Conservation (phyloP, 2,797 vertebrate species). For the Crocidura indochinensis region DNA sequence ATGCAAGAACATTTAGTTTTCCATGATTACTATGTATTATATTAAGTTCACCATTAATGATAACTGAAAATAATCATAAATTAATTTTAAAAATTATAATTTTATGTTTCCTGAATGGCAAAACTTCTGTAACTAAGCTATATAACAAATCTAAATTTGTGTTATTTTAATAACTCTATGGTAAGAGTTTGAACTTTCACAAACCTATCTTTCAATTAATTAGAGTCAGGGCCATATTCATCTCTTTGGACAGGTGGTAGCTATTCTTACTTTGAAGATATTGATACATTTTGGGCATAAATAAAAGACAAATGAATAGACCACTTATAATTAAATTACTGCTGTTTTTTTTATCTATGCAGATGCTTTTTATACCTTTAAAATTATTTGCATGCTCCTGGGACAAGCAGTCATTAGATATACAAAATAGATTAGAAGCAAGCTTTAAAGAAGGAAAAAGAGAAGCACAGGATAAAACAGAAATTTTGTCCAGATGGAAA, state of each 20-base stretch:
- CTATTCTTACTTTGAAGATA: conserved; percentile 71
- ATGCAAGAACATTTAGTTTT: conserved; percentile 10
- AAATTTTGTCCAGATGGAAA: conserved; percentile 75
- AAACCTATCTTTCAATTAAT: conserved; percentile 30
- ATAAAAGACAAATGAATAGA: conserved; percentile 78
- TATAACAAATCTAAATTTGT: conserved; percentile 38
- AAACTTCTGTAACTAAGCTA: conserved; percentile 68
- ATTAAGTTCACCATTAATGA: conserved; percentile 44
- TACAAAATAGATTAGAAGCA: conserved; percentile 72
- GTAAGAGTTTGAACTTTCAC: conserved; percentile 55
- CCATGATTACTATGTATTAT: conserved; percentile 36
- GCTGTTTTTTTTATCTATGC: conserved; percentile 83
- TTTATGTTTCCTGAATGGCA: conserved; percentile 54
- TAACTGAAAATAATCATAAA: conserved; percentile 2
- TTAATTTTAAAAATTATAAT: conserved; percentile 52
- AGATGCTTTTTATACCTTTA: conserved; percentile 82
- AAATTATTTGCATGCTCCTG: conserved; percentile 78
- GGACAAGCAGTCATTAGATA: conserved; percentile 82
- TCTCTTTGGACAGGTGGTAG: conserved; percentile 76
- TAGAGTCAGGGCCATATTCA: conserved; percentile 8
- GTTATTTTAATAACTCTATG: not conserved
- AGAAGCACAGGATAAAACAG: conserved; percentile 40
- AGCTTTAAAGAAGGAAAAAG: conserved; percentile 64
- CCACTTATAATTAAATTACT: conserved; percentile 81
- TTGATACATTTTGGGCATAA: conserved; percentile 72